These are phyloP conservation scores for Melanotaenia maccullochi DNA, from an alignment of 2,797 vertebrate genomes.

Conservation along the genomic window DNA sequence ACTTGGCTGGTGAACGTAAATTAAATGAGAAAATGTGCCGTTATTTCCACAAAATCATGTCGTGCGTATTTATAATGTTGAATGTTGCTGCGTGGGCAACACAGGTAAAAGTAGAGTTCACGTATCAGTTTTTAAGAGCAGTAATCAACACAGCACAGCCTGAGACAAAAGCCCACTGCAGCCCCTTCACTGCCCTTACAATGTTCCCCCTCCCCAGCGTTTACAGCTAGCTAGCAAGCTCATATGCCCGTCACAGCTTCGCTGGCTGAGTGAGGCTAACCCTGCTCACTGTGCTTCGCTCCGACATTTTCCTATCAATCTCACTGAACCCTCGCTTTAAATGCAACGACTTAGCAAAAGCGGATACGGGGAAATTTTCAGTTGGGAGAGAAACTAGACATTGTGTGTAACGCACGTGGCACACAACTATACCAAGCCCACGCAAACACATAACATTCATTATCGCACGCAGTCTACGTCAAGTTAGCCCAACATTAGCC, in stretches of 20 bases:
- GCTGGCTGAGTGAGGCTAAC: constrained; percentile 49
- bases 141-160: constrained; percentile 49
- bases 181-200: constrained; percentile 70
- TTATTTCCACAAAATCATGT: background rate
- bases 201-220: constrained; percentile 70
- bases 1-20: constrained; percentile 47
- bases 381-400: constrained; percentile 16
- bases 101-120: background rate
- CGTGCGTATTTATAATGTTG: background rate
- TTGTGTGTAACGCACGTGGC: constrained; percentile 73
- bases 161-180: constrained; percentile 86
- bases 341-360: background rate
- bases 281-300: constrained; percentile 54
- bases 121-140: constrained; percentile 25
- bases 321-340: constrained; percentile 25
- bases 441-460: constrained; percentile 71
- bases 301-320: constrained; percentile 70
- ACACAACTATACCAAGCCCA: constrained; percentile 60
- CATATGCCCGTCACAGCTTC: constrained; percentile 44
- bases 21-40: constrained; percentile 3
- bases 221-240: constrained; percentile 66
- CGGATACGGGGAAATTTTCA: background rate
- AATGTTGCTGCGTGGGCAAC: background rate
- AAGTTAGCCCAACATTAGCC: constrained; percentile 75
- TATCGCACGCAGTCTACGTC: constrained; percentile 79